Base-by-base conservation (phyloP, 2,888 invertebrate genomes). In the Drosophila fulvimacula region DNA sequence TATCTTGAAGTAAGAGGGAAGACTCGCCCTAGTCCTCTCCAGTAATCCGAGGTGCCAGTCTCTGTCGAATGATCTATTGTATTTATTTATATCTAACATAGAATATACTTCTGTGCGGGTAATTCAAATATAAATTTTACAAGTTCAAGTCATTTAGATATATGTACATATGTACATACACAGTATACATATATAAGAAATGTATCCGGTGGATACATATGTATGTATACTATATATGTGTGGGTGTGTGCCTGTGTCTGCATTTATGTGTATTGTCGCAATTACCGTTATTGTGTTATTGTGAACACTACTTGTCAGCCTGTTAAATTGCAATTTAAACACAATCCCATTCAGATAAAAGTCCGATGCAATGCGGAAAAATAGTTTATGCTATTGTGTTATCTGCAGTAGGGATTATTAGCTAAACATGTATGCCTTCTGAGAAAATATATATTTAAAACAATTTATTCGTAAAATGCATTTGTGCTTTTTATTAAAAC, bases 301-400 rank as follows among this genome's bases (percentile, higher is more conserved):
- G 39, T n/a, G 5, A 11, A 41, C 6, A 11, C 3, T 38, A 17
- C 30, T 34, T 49, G 24, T 1, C 38, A 48, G 30, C 34, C 27
- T 34, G 39, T 41, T 38, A 19, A 30, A 57, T 10, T 39, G 46
- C 38, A 62, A 59, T 39, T 49, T n/a, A 55, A 56, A 32, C 24
- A 56, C 57, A 27, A 34, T 30, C 46, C 42, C 71, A 76, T 76
- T 75, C 55, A 62, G 39, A 39, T 57, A 57, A 78, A 62, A 69
- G 58, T 13, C 27, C 39, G 51, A 15, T 74, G 58, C 46, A 74
- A 51, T 44, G 15, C 42, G 42, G n/a, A 65, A 56, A 2, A 53
- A 17, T 6, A 48, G 21, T 21, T 56, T 38, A n/a, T 38, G 36
- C 21, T 10, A 32, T 56, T 52, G 44, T 36, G 42, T 48, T 61